Evolutionary conservation across 2,797 vertebrate genomes (phyloP).

Genomic region (Mastacembelus armatus): DNA sequence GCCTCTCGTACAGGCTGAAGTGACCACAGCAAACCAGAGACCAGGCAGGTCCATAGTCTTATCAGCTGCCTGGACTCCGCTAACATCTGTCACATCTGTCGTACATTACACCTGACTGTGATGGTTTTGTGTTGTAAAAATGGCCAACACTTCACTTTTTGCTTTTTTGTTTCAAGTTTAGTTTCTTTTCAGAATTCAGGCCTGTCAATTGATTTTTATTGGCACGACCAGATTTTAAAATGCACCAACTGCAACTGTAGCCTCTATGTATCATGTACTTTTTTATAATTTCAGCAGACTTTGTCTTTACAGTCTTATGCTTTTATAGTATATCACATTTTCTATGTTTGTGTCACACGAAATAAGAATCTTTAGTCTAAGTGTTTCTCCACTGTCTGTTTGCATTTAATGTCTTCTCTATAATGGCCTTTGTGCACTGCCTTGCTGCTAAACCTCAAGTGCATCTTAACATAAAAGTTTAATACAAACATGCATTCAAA

Average conservation of each 20-base stretch:
- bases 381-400: neutral
- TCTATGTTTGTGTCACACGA: constrained; percentile 5
- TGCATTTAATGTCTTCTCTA: constrained; percentile 20
- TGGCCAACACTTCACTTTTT: neutral
- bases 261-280: neutral
- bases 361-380: neutral
- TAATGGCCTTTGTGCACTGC: constrained; percentile 58
- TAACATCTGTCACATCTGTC: neutral
- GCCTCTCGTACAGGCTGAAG: constrained; percentile 62
- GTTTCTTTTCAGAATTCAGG: no score
- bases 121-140: constrained; percentile 15
- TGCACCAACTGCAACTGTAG: constrained; percentile 5
- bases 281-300: neutral
- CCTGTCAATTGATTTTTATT: neutral
- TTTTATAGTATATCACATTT: neutral
- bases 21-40: neutral
- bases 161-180: neutral
- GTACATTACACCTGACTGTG: constrained; percentile 1
- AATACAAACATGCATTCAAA: constrained; percentile 28
- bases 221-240: neutral
- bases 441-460: constrained; percentile 81
- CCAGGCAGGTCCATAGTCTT: constrained; percentile 20
- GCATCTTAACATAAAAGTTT: constrained; percentile 72
- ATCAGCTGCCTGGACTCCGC: constrained; percentile 31
- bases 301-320: neutral